Conservation (phyloP, 1,140 invertebrate species). For the Sesamia nonagrioides region DNA sequence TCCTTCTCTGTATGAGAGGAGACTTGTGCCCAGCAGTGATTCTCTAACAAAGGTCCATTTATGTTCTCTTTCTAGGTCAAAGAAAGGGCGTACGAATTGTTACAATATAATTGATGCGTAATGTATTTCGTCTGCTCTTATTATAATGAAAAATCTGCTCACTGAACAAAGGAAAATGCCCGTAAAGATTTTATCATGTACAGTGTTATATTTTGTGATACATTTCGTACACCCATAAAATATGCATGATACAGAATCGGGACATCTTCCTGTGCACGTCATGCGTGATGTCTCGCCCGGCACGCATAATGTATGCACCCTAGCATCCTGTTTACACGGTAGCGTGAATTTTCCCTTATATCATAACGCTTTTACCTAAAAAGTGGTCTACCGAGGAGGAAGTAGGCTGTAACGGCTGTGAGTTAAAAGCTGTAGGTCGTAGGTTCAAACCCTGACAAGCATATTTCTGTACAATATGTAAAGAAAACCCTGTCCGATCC, state of each 20-base stretch:
- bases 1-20: too few relatives aligned
- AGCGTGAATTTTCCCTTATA: conserved; percentile 33
- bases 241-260: conserved; percentile 13
- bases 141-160: not conserved
- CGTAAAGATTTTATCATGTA: not conserved
- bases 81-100: not conserved
- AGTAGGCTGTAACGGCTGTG: not conserved
- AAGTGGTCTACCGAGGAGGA: not conserved
- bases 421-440: too few relatives aligned
- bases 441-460: too few relatives aligned
- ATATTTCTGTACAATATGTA: too few relatives aligned
- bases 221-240: conserved; percentile 13
- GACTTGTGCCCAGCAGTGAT: too few relatives aligned
- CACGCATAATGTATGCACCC: conserved; percentile 45
- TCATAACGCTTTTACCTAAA: not conserved
- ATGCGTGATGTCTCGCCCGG: conserved; percentile 18
- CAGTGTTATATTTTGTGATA: conserved; percentile 6
- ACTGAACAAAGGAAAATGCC: not conserved
- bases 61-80: not conserved
- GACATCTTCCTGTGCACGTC: conserved; percentile 9
- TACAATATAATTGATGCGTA: not conserved
- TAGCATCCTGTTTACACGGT: conserved; percentile 35
- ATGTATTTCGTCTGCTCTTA: not conserved
- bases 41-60: not conserved
- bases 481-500: too few relatives aligned